Evolutionary conservation across 2,888 invertebrate genomes (phyloP).

Genomic region (Heteromyza rotundicornis): DNA sequence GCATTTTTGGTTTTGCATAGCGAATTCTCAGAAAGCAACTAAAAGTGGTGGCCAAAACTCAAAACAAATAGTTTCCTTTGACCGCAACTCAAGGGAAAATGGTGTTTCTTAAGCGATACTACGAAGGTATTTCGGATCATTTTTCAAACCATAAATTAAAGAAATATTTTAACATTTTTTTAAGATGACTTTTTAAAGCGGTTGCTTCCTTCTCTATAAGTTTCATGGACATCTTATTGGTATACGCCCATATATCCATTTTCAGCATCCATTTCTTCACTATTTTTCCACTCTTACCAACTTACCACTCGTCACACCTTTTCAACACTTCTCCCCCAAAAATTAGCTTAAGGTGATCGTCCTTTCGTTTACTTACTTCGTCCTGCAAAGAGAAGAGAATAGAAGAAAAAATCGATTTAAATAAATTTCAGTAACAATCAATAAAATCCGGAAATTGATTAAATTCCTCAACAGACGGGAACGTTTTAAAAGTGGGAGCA

Average conservation of each 20-base stretch:
- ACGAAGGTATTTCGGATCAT: neutral
- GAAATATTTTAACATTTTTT: too few relatives aligned
- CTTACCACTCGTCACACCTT: neutral
- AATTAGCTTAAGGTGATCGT: neutral
- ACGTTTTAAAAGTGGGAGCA: slow-evolving; percentile 30
- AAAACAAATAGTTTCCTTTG: neutral
- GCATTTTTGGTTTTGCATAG: slow-evolving; percentile 51
- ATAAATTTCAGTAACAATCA: slow-evolving; percentile 52
- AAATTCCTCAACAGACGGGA: slow-evolving; percentile 42
- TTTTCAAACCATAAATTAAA: neutral
- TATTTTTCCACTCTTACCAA: neutral
- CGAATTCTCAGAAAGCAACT: neutral
- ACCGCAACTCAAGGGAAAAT: neutral
- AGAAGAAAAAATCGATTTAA: slow-evolving; percentile 31
- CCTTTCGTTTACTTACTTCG: slow-evolving; percentile 58
- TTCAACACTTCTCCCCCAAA: neutral
- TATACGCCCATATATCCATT: too few relatives aligned
- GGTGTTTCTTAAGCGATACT: neutral
- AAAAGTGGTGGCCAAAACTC: neutral
- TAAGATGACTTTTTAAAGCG: too few relatives aligned
- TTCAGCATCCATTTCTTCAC: neutral
- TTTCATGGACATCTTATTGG: too few relatives aligned
- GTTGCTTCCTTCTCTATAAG: too few relatives aligned
- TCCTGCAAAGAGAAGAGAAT: slow-evolving; percentile 53
- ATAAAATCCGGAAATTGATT: slow-evolving; percentile 57